Evolutionary conservation across 2,888 invertebrate genomes (phyloP), one percentile per base, ranked within the genome.

Genomic region (Ctena decussata): DNA sequence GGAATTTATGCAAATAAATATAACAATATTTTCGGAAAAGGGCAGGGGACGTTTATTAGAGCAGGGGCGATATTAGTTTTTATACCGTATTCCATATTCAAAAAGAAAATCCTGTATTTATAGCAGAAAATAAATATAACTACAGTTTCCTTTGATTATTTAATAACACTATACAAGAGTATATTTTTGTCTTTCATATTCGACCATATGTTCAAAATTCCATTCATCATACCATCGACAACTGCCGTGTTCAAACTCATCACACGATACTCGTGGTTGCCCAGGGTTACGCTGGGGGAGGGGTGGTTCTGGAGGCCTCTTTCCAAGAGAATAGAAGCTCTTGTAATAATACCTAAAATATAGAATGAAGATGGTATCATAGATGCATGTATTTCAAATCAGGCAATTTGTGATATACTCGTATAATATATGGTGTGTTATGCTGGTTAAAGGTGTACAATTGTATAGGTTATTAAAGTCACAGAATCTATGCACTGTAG

Each of bases 211-310:
- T 32, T 94, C 94, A 73, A 94, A 93, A 76, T 92, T 93, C 95
- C 95, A 95, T 75, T 94, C 95, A 71, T 95, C 95, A 76, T 94
- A 94, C 94, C 94, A 94, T 0, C 95, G 89, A 82, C 95, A 95
- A 79, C 94, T 94, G 3, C 94, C 95, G 39, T 93, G 90, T 39
- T 93, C 93, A 80, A 93, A 94, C 73, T 94, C 94, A 80, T 95
- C 95, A 91, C 95, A 95, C 32, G 92, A 92, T 11, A 95, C 95
- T 27, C 92, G 85, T 18, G 94, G 92, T 39, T 91, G 91, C 5
- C 90, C 92, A 0, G 87, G 72, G 21, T 84, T 79, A 46, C 94
- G 87, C 24, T 69, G 71, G 2, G 95, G 95, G 12, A 94, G 76
- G 11, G 85, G 74, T 12, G 95, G 94, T 70, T 93, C 93, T n/a